phyloP scores from a whole-genome alignment of 2,888 invertebrate species.

The Capitulum mitella region DNA sequence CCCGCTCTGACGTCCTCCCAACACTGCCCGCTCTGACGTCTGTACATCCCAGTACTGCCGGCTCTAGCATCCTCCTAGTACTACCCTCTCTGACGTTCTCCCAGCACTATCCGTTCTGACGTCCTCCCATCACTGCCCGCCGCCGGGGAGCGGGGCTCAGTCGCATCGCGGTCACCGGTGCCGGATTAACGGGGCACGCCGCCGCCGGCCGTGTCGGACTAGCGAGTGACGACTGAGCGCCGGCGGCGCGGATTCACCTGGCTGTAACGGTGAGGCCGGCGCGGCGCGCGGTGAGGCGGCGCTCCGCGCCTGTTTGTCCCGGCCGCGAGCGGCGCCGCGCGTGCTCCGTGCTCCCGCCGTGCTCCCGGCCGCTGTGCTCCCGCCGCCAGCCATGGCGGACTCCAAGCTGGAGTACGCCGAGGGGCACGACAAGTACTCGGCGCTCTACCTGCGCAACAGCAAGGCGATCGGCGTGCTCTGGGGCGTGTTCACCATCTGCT shows the following conservation, averaged over 20 bases:
- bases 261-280: not conserved
- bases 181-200: not conserved
- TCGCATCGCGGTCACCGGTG: not conserved
- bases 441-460: constrained; percentile 42
- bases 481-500: constrained; percentile 96
- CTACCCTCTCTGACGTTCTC: too few species aligned
- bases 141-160: too few species aligned
- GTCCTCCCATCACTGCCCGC: too few species aligned
- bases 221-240: not conserved
- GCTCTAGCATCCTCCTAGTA: too few species aligned
- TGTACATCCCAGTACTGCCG: too few species aligned
- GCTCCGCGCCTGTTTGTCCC: not conserved
- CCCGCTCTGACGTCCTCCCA: too few species aligned
- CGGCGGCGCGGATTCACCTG: not conserved
- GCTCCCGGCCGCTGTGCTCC: constrained; percentile 26
- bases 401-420: not conserved
- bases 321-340: not conserved
- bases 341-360: too few species aligned
- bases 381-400: not conserved
- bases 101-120: too few species aligned
- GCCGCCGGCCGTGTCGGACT: not conserved
- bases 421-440: constrained; percentile 21
- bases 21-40: too few species aligned
- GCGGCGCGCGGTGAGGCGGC: not conserved
- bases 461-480: constrained; percentile 88